A percentile compares a stretch with the other conserved stretches of the same genome.
These are phyloP conservation scores for Colinus virginianus DNA, from an alignment of 2,113 vertebrate genomes.

Conservation along the genomic window DNA sequence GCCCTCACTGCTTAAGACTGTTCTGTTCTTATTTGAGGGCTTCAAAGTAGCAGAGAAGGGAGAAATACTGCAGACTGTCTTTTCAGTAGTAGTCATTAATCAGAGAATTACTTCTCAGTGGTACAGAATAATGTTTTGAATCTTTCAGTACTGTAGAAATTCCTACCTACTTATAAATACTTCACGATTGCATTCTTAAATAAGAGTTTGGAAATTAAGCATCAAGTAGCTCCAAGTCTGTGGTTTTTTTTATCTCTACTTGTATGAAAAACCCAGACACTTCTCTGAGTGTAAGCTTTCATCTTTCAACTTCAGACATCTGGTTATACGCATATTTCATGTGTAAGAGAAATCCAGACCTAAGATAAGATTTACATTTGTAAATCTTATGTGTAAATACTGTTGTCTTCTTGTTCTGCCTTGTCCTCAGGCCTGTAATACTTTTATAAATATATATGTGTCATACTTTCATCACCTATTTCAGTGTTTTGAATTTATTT, in stretches of 20 bases:
- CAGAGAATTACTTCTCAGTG: neutral
- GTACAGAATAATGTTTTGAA: neutral
- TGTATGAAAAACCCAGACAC: neutral
- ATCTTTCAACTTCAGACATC: neutral
- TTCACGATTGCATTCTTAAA: neutral
- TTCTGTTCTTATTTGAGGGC: neutral
- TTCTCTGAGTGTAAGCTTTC: neutral
- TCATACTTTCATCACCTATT: neutral
- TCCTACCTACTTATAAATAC: neutral
- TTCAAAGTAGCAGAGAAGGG: neutral
- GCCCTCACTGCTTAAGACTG: neutral
- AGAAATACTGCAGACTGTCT: neutral
- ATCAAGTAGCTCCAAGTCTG: neutral
- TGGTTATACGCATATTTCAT: neutral
- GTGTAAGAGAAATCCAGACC: neutral
- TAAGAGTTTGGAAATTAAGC: neutral
- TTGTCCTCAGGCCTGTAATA: neutral
- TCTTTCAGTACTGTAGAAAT: neutral
- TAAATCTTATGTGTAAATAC: neutral
- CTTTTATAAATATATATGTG: neutral
- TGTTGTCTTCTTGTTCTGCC: neutral
- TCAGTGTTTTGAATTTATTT: neutral
- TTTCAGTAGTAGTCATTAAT: neutral
- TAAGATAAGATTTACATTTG: neutral
- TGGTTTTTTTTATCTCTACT: neutral